These are phyloP conservation scores for Agrypnia vestita DNA, from an alignment of 1,140 invertebrate species.

Conservation along the genomic window DNA sequence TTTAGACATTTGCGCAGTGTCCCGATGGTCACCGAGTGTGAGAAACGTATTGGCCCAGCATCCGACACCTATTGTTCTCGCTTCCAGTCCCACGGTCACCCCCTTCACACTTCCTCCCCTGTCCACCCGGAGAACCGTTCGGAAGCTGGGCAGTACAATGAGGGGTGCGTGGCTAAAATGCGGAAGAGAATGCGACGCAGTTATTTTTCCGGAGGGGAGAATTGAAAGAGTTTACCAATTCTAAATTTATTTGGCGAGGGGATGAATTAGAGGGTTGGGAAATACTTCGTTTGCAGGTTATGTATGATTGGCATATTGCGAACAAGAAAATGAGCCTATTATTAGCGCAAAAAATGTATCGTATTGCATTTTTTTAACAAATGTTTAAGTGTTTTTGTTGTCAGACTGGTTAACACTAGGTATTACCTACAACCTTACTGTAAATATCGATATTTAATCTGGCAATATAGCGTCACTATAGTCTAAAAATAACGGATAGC, in stretches of 20 bases:
- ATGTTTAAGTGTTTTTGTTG: neutral
- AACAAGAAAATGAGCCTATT: slow-evolving; percentile 34
- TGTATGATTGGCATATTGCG: slow-evolving; percentile 47
- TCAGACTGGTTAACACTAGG: no score
- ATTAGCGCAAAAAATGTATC: slow-evolving; percentile 34
- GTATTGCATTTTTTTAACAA: neutral
- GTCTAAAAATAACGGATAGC: no score
- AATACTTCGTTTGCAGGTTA: slow-evolving; percentile 39
- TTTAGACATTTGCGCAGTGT: neutral
- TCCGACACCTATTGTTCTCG: slow-evolving; percentile 51
- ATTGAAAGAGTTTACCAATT: slow-evolving; percentile 41
- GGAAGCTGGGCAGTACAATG: slow-evolving; percentile 48
- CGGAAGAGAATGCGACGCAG: slow-evolving; percentile 50
- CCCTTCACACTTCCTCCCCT: slow-evolving; percentile 26
- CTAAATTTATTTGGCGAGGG: slow-evolving; percentile 42
- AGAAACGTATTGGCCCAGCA: slow-evolving; percentile 33
- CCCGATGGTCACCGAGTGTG: slow-evolving; percentile 55
- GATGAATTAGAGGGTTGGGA: neutral
- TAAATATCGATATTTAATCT: no score
- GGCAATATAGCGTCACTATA: no score
- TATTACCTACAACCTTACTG: no score
- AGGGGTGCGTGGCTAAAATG: slow-evolving; percentile 45
- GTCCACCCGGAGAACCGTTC: slow-evolving; percentile 31
- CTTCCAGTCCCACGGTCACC: slow-evolving; percentile 51
- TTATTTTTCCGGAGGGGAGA: slow-evolving; percentile 48